A percentile compares a stretch with the other conserved stretches of the same genome.
phyloP scores from a whole-genome alignment of 2,797 vertebrate species.

The Luscinia megarhynchos region DNA sequence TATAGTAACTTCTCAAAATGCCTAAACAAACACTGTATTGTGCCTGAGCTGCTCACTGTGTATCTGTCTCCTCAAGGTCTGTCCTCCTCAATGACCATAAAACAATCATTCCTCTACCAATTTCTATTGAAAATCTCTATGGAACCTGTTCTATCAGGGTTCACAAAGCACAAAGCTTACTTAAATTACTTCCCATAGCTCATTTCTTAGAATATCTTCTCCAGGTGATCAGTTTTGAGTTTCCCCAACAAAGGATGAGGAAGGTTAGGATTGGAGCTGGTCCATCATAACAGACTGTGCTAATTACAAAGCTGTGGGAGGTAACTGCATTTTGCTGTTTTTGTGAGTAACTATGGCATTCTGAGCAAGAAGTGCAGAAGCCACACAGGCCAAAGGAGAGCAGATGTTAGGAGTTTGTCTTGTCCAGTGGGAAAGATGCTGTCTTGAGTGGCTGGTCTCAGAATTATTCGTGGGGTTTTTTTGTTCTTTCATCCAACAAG shows the following conservation, averaged over 20 bases:
- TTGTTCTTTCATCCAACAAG: not conserved
- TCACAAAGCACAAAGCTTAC: not conserved
- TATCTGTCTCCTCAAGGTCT: not conserved
- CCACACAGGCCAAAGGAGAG: not conserved
- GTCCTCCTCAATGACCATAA: fast-evolving
- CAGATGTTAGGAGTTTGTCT: not conserved
- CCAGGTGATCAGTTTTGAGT: not conserved
- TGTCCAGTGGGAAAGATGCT: not conserved
- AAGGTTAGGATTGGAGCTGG: not conserved
- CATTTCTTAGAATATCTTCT: not conserved
- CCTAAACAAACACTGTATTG: not conserved
- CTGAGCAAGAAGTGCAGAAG: not conserved
- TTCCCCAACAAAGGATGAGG: fast-evolving
- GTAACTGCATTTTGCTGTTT: not conserved
- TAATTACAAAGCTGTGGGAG: not conserved
- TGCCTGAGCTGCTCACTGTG: not conserved
- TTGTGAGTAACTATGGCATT: not conserved
- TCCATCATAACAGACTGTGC: not conserved
- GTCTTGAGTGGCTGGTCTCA: not conserved
- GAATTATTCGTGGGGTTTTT: not conserved
- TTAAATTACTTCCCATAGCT: not conserved
- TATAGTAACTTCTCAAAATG: not conserved
- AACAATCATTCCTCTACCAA: not conserved
- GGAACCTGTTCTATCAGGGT: not conserved
- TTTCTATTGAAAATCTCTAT: not conserved